A percentile compares a stretch with the other conserved stretches of the same genome.
Evolutionary conservation across 2,797 vertebrate species (phyloP).

Genomic region (Coregonus sp.): DNA sequence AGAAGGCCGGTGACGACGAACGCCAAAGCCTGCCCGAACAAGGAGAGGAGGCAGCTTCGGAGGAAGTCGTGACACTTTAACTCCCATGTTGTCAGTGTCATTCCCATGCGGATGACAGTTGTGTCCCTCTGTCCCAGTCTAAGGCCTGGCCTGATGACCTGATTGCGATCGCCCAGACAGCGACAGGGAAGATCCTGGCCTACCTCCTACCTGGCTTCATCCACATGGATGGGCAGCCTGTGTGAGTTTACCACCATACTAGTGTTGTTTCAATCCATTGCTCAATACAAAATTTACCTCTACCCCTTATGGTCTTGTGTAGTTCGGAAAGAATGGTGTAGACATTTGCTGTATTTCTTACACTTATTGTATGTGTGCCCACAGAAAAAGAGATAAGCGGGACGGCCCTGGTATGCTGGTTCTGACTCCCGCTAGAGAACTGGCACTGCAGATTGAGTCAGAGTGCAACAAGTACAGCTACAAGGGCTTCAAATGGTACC

Average conservation of each 20-base stretch:
- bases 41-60: too few species aligned
- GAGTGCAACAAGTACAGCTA: constrained; percentile 94
- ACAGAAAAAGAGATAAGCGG: constrained; percentile 75
- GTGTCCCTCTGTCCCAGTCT: constrained; percentile 73
- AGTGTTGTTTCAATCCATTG: not conserved
- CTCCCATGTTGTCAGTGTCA: not conserved
- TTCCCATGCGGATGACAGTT: not conserved
- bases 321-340: too few species aligned
- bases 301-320: not conserved
- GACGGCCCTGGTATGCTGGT: constrained; percentile 93
- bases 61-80: too few species aligned
- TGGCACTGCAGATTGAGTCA: constrained; percentile 90
- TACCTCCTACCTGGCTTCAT: constrained; percentile 90
- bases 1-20: too few species aligned
- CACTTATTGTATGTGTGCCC: not conserved
- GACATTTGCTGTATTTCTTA: too few species aligned
- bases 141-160: constrained; percentile 95
- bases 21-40: too few species aligned
- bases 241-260: constrained; percentile 76
- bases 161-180: constrained; percentile 95
- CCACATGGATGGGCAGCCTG: constrained; percentile 89
- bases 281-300: not conserved
- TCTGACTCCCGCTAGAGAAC: constrained; percentile 91
- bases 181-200: constrained; percentile 91
- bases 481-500: constrained; percentile 89